phyloP scores from a whole-genome alignment of 2,888 invertebrate genomes.

The Epinotia demarniana region DNA sequence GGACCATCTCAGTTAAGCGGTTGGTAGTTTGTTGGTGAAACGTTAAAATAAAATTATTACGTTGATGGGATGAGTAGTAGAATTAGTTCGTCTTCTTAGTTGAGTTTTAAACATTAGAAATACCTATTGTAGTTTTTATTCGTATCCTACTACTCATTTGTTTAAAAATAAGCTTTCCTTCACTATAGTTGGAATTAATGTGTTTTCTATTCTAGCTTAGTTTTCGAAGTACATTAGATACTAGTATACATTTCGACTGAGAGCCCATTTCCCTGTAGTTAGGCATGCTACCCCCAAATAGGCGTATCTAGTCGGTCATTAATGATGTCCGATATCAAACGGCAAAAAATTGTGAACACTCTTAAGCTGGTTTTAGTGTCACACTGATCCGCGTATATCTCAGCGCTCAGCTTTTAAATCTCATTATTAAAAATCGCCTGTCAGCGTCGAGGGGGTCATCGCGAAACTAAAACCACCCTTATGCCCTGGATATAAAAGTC shows the following conservation, averaged over 20 bases:
- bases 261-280: background rate
- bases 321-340: background rate
- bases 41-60: background rate
- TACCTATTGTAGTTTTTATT: background rate
- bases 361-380: too few relatives aligned
- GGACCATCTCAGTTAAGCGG: too few relatives aligned
- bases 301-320: background rate
- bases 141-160: too few relatives aligned
- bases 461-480: background rate
- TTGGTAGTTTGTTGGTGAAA: background rate
- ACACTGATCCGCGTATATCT: too few relatives aligned
- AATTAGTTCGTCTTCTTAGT: background rate
- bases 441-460: too few relatives aligned
- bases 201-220: background rate
- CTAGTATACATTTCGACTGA: background rate
- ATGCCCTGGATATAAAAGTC: background rate
- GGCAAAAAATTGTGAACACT: background rate
- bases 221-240: background rate
- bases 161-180: background rate
- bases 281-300: background rate
- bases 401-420: too few relatives aligned
- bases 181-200: background rate
- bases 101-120: background rate
- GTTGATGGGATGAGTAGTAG: background rate
- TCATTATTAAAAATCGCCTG: too few relatives aligned